Evolutionary conservation across 2,113 vertebrate genomes (phyloP), one percentile per base, ranked within the genome.

Genomic region (Halichoeres trimaculatus): DNA sequence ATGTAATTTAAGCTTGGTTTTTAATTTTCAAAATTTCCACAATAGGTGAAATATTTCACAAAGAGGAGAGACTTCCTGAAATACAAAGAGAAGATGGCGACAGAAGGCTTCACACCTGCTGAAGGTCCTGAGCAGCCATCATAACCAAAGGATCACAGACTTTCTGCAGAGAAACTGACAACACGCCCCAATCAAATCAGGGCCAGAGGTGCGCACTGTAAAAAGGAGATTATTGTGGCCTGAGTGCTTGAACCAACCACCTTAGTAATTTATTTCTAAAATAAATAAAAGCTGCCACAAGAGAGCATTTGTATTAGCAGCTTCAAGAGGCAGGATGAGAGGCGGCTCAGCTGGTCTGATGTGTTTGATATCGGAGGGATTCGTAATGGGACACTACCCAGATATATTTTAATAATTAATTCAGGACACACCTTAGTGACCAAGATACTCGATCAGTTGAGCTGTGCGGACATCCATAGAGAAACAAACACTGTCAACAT

Each of bases 41-140:
- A 68, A 80, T 91, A 99, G 98, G 96, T 98, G 72, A 99, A 97
- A 71, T 94, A 99, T 74, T 99, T 99, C 76, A 76, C 89, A 81
- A 99, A 94, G 91, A 95, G 97, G 92, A 96, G 97, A 93, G 95
- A 96, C 80, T 99, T 94, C 74, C 90, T 99, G 89, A 97, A 98
- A 90, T 99, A 96, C 45, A 98, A 98, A 85, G 94, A 89, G 64
- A 94, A 94, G 78, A 92, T 99, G 84, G 82, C 98, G 91, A 85
- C 81, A 0, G 94, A 95, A 77, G 92, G 95, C 0, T 96, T 94
- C 89, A 62, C 73, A 24, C 93, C 95, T 64, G 78, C 93, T 20
- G 86, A 93, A 60, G 87, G 92, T 10, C 76, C 91, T 6, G 58
- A 76, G 4, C 92, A 95, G 66, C 85, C 92, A 23, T 87, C 90